Evolutionary conservation across 1,140 invertebrate species (phyloP).

Genomic region (Achroia grisella): DNA sequence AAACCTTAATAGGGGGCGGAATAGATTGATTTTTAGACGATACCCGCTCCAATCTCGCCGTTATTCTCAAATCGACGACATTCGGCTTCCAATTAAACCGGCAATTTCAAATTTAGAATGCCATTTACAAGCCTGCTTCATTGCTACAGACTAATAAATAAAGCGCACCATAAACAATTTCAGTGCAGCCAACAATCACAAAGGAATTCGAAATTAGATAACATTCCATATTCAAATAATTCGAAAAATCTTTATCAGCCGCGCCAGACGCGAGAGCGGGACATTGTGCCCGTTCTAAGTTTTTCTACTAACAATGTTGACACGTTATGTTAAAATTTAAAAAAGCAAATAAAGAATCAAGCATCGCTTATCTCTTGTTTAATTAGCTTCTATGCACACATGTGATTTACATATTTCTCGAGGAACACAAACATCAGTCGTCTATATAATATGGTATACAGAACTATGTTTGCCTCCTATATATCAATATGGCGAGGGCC

Average conservation of each 20-base stretch:
- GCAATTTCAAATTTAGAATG: slow-evolving; percentile 7
- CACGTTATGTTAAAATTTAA: slow-evolving; percentile 37
- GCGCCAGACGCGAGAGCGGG: not conserved
- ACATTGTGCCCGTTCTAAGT: slow-evolving; percentile 1
- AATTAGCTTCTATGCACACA: slow-evolving; percentile 60
- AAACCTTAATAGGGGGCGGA: slow-evolving; percentile 59
- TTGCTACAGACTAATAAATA: not conserved
- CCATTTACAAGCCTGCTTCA: not conserved
- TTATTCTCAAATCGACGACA: slow-evolving; percentile 1
- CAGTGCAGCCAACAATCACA: too few species aligned
- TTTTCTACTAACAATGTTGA: slow-evolving; percentile 30
- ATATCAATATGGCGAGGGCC: slow-evolving; percentile 47
- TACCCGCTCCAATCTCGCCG: slow-evolving; percentile 37
- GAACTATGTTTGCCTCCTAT: slow-evolving; percentile 39
- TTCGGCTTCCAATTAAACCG: slow-evolving; percentile 15
- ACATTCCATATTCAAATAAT: slow-evolving; percentile 1
- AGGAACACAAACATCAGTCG: slow-evolving; percentile 26
- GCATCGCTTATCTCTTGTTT: slow-evolving; percentile 56
- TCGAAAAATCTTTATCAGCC: not conserved
- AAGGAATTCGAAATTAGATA: not conserved
- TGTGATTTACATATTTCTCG: slow-evolving; percentile 55
- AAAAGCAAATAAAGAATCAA: slow-evolving; percentile 52
- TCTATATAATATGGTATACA: slow-evolving; percentile 23
- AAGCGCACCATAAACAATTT: too few species aligned
- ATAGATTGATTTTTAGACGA: slow-evolving; percentile 66